phyloP scores from a whole-genome alignment of 2,888 invertebrate species.

The Drosophila limbata region DNA sequence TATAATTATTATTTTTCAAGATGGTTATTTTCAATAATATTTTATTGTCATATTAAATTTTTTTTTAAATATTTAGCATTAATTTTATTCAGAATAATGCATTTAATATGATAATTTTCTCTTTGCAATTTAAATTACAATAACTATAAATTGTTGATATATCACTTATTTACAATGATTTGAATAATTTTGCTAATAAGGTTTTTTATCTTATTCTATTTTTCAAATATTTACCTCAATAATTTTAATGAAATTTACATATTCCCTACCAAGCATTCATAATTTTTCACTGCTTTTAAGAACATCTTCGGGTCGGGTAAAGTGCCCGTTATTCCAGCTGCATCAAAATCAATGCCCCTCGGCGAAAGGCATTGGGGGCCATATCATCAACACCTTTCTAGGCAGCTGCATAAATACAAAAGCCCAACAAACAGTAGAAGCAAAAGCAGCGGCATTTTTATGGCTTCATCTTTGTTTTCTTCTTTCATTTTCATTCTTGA shows the following conservation, averaged over 20 bases:
- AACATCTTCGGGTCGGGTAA: conserved; percentile 29
- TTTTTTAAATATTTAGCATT: too few species aligned
- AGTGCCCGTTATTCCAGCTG: conserved; percentile 13
- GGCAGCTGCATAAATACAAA: conserved; percentile 71
- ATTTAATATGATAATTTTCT: too few species aligned
- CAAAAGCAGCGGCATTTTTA: conserved; percentile 75
- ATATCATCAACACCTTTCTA: conserved; percentile 74
- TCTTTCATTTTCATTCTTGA: conserved; percentile 22
- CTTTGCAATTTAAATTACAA: too few species aligned
- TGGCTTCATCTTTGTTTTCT: conserved; percentile 65
- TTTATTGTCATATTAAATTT: too few species aligned
- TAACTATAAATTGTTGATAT: background rate
- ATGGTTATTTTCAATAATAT: too few species aligned
- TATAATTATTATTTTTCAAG: too few species aligned
- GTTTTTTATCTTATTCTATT: too few species aligned
- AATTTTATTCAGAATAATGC: too few species aligned
- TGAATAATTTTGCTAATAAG: background rate
- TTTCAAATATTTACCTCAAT: background rate
- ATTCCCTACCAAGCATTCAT: too few species aligned
- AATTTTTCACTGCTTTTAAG: conserved; percentile 9
- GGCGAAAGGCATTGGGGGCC: conserved; percentile 36
- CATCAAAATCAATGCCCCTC: conserved; percentile 70
- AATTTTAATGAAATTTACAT: background rate
- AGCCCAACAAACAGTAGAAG: conserved; percentile 39
- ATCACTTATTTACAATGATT: background rate